Percentiles rank a stretch among this genome's conserved stretches.
Conservation (phyloP, 2,888 invertebrate species). For the Idaea biselata region DNA sequence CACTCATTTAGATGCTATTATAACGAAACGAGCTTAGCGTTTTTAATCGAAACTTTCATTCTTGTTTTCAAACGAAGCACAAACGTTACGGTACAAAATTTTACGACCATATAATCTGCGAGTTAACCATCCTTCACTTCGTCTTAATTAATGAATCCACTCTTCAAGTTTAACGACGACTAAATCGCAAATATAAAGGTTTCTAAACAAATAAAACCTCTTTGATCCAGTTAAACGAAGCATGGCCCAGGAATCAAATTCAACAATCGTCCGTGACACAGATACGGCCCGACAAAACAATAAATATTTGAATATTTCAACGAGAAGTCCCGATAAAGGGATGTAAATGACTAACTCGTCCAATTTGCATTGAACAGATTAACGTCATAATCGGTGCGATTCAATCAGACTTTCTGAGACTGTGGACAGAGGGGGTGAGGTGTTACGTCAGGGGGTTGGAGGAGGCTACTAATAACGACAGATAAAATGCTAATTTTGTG, state of each 20-base stretch:
- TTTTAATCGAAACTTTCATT: neutral
- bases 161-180: neutral
- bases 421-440: conserved; percentile 55
- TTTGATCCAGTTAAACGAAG: conserved; percentile 25
- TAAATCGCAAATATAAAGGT: conserved; percentile 18
- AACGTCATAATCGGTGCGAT: conserved; percentile 79
- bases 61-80: neutral
- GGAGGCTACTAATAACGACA: conserved; percentile 67
- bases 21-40: neutral
- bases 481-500: conserved; percentile 80
- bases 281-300: conserved; percentile 48
- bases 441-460: conserved; percentile 26
- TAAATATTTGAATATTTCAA: conserved; percentile 75
- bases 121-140: neutral
- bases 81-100: neutral
- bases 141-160: neutral
- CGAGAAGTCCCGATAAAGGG: conserved; percentile 71
- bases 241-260: conserved; percentile 30
- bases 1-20: neutral
- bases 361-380: conserved; percentile 80
- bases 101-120: neutral
- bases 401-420: conserved; percentile 74
- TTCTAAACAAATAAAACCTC: conserved; percentile 9
- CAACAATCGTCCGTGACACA: conserved; percentile 33
- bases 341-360: conserved; percentile 76